Conservation (phyloP, 1,140 invertebrate genomes). For the Calliopsis andreniformis region DNA sequence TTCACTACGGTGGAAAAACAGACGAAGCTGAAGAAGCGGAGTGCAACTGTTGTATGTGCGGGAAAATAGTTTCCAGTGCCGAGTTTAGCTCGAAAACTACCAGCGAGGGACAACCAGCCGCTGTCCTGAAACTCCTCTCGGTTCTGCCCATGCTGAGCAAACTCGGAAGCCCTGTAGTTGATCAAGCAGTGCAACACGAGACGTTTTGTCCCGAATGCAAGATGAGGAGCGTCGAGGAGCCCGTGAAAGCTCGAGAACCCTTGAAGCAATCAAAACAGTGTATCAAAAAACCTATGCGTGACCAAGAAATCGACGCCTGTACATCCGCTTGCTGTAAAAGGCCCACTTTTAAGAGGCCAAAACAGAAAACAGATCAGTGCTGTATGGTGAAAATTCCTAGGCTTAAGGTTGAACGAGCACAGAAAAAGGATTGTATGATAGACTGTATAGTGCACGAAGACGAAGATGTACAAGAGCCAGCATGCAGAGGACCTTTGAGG, state of each 20-base stretch:
- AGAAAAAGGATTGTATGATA: no score
- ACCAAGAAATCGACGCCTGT: not conserved
- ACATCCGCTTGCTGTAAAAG: not conserved
- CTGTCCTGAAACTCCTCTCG: not conserved
- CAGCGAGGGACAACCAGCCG: not conserved
- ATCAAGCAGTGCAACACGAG: not conserved
- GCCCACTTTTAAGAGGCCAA: not conserved
- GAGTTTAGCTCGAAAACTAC: not conserved
- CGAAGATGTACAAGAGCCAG: not conserved
- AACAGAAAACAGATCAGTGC: constrained; percentile 42
- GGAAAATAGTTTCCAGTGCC: not conserved
- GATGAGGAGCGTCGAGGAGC: not conserved
- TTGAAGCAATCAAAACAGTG: not conserved
- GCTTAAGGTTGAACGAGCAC: constrained; percentile 16
- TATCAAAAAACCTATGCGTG: not conserved
- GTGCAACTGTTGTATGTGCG: constrained; percentile 56
- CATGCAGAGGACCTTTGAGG: not conserved
- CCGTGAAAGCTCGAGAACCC: not conserved
- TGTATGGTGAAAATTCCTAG: constrained; percentile 55
- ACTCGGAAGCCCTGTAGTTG: not conserved
- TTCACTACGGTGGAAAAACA: constrained; percentile 25
- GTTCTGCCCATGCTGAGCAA: not conserved
- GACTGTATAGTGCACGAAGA: no score
- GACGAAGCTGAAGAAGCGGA: not conserved
- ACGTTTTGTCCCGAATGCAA: constrained; percentile 39